Base-by-base conservation (phyloP, 1,140 invertebrate genomes). In the Drosophila kurseongensis region DNA sequence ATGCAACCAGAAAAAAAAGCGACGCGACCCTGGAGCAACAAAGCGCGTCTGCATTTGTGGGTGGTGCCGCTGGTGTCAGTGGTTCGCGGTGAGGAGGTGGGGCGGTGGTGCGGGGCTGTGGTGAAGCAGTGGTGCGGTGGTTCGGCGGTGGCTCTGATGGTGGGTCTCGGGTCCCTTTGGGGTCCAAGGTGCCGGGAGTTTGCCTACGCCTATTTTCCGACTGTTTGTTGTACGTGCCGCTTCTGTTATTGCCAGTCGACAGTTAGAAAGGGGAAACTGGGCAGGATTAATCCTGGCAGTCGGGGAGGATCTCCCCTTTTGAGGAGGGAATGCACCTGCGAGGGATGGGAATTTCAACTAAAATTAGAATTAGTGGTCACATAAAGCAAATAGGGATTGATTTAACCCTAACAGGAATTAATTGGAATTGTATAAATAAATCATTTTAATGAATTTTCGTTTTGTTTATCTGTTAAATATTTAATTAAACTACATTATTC, bases 31-130 rank as follows among this genome's bases (percentile, higher is more conserved):
- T 65, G 75, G 69, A 83, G 80, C 69, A 61, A 55, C 62, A 73
- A 71, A 86, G 76, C 58, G 59, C 69, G 83, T 73, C 71, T 83
- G 63, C 73, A 88, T 68, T 86, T 86, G 83, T 89, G 83, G 83
- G 79, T 89, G 83, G 75, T 84, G 75, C 47, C 10, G 58, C 32
- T 18, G 72, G 44, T 41, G 67, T 52, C 41, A 48, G 41, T 52
- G 40, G 40, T 50, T 40, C 6, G 38, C 45, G 23, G 23, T 1
- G 16, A 23, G n/a, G 10, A 38, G 55, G 60, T 59, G 55, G 42
- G 58, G 14, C 47, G 38, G 44, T 14, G 23, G 52, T 48, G 50
- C 47, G 38, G 44, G 13, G 23, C 47, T 48, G 50, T 4, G 3
- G 23, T 23, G 23, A 16, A 5, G 50, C 29, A 29, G 68, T 44